Evolutionary conservation across 2,113 vertebrate genomes (phyloP).

Genomic region (Passer montanus): DNA sequence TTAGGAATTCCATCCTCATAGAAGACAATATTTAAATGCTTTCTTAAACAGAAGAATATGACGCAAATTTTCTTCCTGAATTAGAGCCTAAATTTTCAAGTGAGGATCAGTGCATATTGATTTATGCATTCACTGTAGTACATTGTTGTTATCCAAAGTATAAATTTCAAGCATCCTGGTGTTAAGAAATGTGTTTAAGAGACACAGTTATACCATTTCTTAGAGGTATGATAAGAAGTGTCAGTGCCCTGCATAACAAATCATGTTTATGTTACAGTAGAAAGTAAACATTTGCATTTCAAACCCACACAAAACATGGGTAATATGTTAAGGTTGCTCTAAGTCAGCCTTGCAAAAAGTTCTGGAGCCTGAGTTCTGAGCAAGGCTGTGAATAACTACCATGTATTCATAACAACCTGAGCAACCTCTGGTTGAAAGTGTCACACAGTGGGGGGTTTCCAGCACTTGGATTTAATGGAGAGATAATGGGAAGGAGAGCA

Average conservation of each 20-base stretch:
- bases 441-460: slow-evolving; percentile 22
- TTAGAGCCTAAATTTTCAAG: slow-evolving; percentile 3
- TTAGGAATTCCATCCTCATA: slow-evolving; percentile 12
- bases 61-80: neutral
- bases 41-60: neutral
- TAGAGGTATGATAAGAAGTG: slow-evolving; percentile 49
- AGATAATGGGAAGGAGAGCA: slow-evolving; percentile 1
- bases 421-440: slow-evolving; percentile 22
- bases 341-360: slow-evolving; percentile 50
- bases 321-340: slow-evolving; percentile 55
- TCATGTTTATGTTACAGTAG: slow-evolving; percentile 52
- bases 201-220: slow-evolving; percentile 25
- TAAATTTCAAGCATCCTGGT: slow-evolving; percentile 29
- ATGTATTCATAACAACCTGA: slow-evolving; percentile 15
- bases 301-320: slow-evolving; percentile 46
- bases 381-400: neutral
- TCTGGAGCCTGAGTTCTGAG: slow-evolving; percentile 11
- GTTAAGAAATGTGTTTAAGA: slow-evolving; percentile 31
- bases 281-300: slow-evolving; percentile 64
- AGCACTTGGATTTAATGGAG: slow-evolving; percentile 30
- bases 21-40: neutral
- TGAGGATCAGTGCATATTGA: neutral
- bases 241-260: slow-evolving; percentile 55
- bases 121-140: slow-evolving; percentile 33
- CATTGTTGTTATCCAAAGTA: slow-evolving; percentile 20